Conservation (phyloP, 1,140 invertebrate species). For the Mya arenaria region DNA sequence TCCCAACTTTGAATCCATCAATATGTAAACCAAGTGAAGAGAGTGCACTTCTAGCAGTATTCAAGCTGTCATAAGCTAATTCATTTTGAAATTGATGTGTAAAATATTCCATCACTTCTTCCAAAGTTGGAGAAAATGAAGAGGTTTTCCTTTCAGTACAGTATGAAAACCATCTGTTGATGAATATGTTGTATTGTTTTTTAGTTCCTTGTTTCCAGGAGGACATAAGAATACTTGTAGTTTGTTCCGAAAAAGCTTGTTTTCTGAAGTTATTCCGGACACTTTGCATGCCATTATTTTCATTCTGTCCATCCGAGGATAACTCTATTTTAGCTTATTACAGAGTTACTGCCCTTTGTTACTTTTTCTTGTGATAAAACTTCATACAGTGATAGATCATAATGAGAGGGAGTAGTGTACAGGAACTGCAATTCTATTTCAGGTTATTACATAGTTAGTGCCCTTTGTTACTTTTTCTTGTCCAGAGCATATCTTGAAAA, state of each 20-base stretch:
- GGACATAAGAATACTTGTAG: constrained; percentile 38
- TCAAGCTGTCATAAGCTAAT: constrained; percentile 16
- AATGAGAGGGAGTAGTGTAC: no score
- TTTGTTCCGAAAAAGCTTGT: constrained; percentile 35
- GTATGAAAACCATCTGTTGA: constrained; percentile 30
- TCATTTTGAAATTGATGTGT: constrained; percentile 23
- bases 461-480: no score
- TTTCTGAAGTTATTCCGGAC: constrained; percentile 38
- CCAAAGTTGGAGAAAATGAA: background rate
- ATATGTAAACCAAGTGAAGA: background rate
- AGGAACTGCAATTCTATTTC: no score
- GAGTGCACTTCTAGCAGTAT: constrained; percentile 5
- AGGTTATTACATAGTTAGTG: no score
- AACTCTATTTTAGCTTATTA: no score
- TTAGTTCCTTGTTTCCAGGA: constrained; percentile 47
- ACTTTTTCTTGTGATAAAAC: no score
- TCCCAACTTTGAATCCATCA: constrained; percentile 2
- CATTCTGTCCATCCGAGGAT: constrained; percentile 21
- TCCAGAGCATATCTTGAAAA: no score
- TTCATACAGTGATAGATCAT: no score
- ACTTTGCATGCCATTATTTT: constrained; percentile 38
- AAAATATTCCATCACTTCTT: constrained; percentile 45
- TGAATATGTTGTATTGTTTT: constrained; percentile 46
- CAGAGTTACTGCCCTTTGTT: no score
- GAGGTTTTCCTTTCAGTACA: constrained; percentile 19